Evolutionary conservation across 1,140 invertebrate species (phyloP).

Genomic region (Argopecten irradians): DNA sequence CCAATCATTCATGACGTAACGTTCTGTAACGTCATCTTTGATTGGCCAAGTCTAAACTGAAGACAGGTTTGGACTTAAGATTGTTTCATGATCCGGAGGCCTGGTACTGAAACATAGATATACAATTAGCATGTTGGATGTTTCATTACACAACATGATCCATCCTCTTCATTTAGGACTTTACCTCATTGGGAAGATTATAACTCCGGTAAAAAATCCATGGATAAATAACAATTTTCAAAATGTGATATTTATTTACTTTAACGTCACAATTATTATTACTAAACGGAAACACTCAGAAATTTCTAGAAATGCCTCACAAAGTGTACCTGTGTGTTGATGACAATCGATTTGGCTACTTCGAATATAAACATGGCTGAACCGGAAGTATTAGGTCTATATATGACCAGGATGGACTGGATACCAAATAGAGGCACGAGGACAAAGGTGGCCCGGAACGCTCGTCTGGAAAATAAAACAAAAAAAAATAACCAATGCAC

Average conservation of each 20-base stretch:
- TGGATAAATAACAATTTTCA: background rate
- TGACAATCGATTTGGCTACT: slow-evolving; percentile 48
- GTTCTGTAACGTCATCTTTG: too few species aligned
- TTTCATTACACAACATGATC: too few species aligned
- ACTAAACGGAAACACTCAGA: background rate
- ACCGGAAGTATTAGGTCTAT: slow-evolving; percentile 78
- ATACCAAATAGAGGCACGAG: slow-evolving; percentile 84
- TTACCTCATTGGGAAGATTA: too few species aligned
- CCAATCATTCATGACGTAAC: too few species aligned
- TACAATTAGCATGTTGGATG: too few species aligned
- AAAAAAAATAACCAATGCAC: too few species aligned
- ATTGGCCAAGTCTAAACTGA: too few species aligned
- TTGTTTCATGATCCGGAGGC: too few species aligned
- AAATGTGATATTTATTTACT: too few species aligned
- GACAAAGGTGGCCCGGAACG: slow-evolving; percentile 87
- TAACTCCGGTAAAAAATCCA: background rate
- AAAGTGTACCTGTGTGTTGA: slow-evolving; percentile 56
- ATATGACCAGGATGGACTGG: slow-evolving; percentile 93
- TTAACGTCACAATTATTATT: background rate
- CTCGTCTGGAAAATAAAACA: slow-evolving; percentile 74
- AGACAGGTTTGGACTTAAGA: too few species aligned
- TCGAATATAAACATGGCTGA: slow-evolving; percentile 50
- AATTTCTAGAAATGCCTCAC: background rate
- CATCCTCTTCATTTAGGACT: too few species aligned
- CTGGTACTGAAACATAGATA: too few species aligned